Evolutionary conservation across 2,888 invertebrate species (phyloP).

Genomic region (Nomada fabriciana): DNA sequence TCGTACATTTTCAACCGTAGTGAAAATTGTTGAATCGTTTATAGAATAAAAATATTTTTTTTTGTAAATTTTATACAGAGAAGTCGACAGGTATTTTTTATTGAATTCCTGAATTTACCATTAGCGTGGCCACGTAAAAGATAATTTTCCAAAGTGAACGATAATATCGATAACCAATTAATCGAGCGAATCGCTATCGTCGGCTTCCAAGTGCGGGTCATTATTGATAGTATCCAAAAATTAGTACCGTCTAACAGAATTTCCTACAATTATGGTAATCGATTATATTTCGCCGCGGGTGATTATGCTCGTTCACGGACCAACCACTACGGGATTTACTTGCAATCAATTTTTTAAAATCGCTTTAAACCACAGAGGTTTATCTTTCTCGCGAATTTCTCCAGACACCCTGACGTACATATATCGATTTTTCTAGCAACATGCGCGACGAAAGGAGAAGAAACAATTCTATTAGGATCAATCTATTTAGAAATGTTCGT

Average conservation of each 20-base stretch:
- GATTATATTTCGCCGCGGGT: background rate
- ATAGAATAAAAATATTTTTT: constrained; percentile 1
- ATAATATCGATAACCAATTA: background rate
- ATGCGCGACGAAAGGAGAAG: background rate
- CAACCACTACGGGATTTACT: too few species aligned
- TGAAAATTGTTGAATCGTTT: background rate
- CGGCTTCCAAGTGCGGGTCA: background rate
- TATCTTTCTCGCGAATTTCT: background rate
- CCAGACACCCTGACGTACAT: background rate
- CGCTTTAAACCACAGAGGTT: too few species aligned
- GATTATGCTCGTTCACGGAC: background rate
- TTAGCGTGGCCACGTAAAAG: background rate
- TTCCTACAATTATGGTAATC: background rate
- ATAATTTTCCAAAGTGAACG: background rate
- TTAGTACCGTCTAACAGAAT: background rate
- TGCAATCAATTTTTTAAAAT: too few species aligned
- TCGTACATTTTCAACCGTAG: constrained; percentile 1
- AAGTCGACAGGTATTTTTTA: background rate
- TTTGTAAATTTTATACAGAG: background rate
- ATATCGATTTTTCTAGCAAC: background rate
- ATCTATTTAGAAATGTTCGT: background rate
- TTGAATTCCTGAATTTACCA: background rate
- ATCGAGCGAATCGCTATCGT: background rate
- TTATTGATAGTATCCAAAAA: background rate
- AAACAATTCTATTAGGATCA: background rate